These are phyloP conservation scores for Chorisops tibialis DNA, from an alignment of 2,888 invertebrate genomes.

Conservation along the genomic window DNA sequence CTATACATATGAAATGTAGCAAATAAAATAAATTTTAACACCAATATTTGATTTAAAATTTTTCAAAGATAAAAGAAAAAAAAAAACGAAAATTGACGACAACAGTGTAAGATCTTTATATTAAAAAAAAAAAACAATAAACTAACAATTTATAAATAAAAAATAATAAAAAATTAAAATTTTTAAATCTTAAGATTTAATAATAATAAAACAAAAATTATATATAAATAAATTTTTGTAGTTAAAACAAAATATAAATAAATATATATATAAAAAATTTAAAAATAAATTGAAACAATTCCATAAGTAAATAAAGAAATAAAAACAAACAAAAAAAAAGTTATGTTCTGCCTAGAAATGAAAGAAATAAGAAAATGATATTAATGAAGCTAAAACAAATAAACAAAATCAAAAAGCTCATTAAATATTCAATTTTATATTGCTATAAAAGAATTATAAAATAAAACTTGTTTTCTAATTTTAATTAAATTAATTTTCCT, in stretches of 20 bases:
- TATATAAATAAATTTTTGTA: constrained; percentile 18
- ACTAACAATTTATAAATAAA: constrained; percentile 7
- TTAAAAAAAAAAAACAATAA: background rate
- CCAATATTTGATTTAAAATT: background rate
- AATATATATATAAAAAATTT: constrained; percentile 10
- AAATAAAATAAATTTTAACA: constrained; percentile 9
- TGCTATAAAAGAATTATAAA: constrained; percentile 9
- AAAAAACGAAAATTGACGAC: background rate
- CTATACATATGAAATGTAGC: background rate
- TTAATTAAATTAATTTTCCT: too few species aligned
- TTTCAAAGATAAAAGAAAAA: background rate
- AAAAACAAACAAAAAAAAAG: too few species aligned
- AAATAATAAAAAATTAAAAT: background rate
- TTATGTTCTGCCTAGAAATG: constrained; percentile 13
- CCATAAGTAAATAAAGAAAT: background rate
- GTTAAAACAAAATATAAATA: constrained; percentile 12
- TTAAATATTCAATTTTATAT: constrained; percentile 23
- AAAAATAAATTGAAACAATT: constrained; percentile 1
- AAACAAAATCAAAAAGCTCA: constrained; percentile 10
- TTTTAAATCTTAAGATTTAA: background rate
- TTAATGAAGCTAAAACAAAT: background rate
- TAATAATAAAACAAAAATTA: background rate
- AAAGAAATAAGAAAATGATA: background rate
- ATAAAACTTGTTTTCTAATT: background rate
- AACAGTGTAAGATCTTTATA: constrained; percentile 13